A percentile compares a stretch with the other conserved stretches of the same genome.
phyloP scores from a whole-genome alignment of 2,113 vertebrate species.

The Podocnemis expansa region DNA sequence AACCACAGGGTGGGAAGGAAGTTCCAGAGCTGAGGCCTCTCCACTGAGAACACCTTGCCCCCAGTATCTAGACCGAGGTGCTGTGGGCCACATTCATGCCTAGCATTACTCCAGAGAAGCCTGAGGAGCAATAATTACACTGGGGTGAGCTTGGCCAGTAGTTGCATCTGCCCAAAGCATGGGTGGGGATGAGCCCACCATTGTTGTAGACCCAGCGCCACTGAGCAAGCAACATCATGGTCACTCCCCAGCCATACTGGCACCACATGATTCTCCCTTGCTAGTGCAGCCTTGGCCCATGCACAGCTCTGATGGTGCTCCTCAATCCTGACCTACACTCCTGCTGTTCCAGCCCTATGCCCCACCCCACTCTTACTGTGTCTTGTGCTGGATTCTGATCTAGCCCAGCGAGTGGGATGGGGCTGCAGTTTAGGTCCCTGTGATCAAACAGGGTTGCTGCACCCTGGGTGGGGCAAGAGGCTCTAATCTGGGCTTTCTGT shows the following conservation, averaged over 20 bases:
- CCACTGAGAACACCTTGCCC: background rate
- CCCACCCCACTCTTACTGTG: background rate
- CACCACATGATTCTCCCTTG: background rate
- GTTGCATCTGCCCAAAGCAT: background rate
- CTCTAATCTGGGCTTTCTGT: background rate
- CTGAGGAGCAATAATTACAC: too few species aligned
- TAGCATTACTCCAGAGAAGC: background rate
- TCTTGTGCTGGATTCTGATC: background rate
- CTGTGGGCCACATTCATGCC: background rate
- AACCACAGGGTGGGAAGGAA: background rate
- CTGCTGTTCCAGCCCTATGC: background rate
- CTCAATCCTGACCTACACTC: background rate
- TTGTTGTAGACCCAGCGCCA: background rate
- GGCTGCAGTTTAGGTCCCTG: too few species aligned
- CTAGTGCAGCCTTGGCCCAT: too few species aligned
- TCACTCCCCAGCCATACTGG: background rate
- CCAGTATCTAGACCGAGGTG: background rate
- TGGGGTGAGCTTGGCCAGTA: too few species aligned
- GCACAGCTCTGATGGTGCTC: background rate
- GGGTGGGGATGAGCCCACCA: background rate
- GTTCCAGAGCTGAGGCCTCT: background rate
- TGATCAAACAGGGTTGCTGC: rapidly evolving
- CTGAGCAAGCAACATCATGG: background rate
- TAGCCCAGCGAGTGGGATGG: background rate
- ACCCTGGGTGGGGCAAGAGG: rapidly evolving